Conservation (phyloP, 2,797 vertebrate species). For the Amphiprion clarkii region DNA sequence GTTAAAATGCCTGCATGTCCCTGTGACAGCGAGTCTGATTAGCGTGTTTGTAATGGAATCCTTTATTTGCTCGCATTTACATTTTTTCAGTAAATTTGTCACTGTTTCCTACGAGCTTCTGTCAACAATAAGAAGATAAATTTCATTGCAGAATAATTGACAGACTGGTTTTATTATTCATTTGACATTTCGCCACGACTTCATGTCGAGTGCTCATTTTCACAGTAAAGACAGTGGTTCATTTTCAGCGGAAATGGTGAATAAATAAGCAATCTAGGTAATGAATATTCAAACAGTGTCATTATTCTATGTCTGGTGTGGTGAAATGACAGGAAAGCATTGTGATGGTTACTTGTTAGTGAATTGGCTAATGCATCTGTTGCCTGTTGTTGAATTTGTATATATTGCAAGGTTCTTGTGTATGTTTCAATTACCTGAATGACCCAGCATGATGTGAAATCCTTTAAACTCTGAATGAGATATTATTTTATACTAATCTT, state of each 20-base stretch:
- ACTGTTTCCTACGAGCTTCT: slow-evolving; percentile 13
- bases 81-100: slow-evolving; percentile 34
- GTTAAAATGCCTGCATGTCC: not conserved
- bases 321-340: slow-evolving; percentile 11
- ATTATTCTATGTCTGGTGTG: slow-evolving; percentile 27
- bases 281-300: slow-evolving; percentile 53
- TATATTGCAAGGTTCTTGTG: slow-evolving; percentile 1
- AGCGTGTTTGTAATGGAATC: too few relatives aligned
- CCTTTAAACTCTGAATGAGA: slow-evolving; percentile 20
- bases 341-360: slow-evolving; percentile 15
- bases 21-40: not conserved
- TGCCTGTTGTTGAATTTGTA: slow-evolving; percentile 15
- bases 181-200: slow-evolving; percentile 56
- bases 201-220: slow-evolving; percentile 44
- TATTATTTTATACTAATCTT: slow-evolving; percentile 14
- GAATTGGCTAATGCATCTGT: slow-evolving; percentile 28
- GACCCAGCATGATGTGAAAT: slow-evolving; percentile 31
- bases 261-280: slow-evolving; percentile 52
- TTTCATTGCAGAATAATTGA: slow-evolving; percentile 36
- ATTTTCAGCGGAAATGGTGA: slow-evolving; percentile 49
- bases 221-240: slow-evolving; percentile 39
- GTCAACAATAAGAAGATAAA: slow-evolving; percentile 32
- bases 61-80: slow-evolving; percentile 19
- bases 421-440: slow-evolving; percentile 17
- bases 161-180: slow-evolving; percentile 52